Evolutionary conservation across 64 coral and sea anemone genomes (phyloP), one percentile per base, ranked within the genome.

Genomic region (Stylophora pistillata): DNA sequence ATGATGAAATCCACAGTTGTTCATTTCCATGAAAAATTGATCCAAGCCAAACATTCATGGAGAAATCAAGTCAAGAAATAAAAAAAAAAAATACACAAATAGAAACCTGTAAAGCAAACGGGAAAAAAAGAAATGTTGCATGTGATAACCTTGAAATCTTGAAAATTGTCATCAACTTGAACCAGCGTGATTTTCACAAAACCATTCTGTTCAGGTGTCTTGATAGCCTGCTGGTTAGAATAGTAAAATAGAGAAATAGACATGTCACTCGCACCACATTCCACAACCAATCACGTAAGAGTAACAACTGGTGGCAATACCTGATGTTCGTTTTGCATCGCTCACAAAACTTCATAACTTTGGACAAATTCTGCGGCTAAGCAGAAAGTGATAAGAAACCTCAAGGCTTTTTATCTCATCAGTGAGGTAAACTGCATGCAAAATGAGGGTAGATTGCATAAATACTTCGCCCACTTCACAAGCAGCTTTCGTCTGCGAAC

Each of bases 401-500:
- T 68, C 64, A 6, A 25, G 20, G 4, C 17, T 68, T 47, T n/a
- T 47, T 47, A 47, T 47, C 37, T 47, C 60, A 15, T 20, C 60
- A 20, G 14, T 23, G 16, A 27, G 27, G 4, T 21, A 80, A 79
- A 61, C 31, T 56, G 10, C 77, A 61, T 81, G 33, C 10, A 81
- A 70, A 34, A 84, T 84, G 80, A n/a, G 53, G 26, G 12, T 23
- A 11, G 62, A 70, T n/a, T 71, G 37, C 34, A 53, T 53, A 53
- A 84, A 12, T 54, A 11, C 80, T 10, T 31, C 78, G 6, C 17
- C 78, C n/a, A 4, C 80, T 3, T 5, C 80, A 0, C 20, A 68
- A 70, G 58, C 80, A 69, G 32, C 80, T 52, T 32, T 70, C 20
- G 58, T 83, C 37, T 68, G 80, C 13, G 80, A 33, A 2, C 60